Conservation (phyloP, 2,113 vertebrate species). For the Gallinago paraguaiae region DNA sequence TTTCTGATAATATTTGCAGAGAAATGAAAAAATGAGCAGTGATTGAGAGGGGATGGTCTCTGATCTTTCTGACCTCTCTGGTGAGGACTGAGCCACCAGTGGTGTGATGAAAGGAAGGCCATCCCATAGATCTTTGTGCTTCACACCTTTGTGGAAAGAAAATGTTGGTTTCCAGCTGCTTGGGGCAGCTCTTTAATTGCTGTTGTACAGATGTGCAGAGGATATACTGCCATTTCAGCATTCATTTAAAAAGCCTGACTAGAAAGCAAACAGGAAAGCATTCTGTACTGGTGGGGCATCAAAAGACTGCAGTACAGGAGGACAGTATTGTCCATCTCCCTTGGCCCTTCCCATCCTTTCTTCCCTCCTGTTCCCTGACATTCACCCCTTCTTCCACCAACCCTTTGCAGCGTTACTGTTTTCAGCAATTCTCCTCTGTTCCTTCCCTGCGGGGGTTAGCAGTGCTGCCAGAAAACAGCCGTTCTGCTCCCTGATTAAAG, state of each 20-base stretch:
- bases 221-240: not conserved
- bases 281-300: not conserved
- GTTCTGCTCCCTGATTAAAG: not conserved
- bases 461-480: not conserved
- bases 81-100: not conserved
- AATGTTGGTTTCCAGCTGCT: not conserved
- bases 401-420: not conserved
- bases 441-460: not conserved
- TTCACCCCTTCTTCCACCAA: not conserved
- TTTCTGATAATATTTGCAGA: not conserved
- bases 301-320: accelerated
- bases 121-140: not conserved
- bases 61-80: accelerated
- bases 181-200: not conserved
- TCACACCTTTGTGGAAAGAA: not conserved
- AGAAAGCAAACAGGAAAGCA: not conserved
- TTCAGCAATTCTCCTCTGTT: not conserved
- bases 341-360: not conserved
- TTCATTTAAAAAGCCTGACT: not conserved
- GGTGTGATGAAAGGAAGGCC: not conserved
- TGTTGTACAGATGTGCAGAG: not conserved
- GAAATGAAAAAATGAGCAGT: not conserved
- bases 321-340: not conserved
- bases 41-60: not conserved
- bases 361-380: not conserved